A percentile compares a stretch with the other conserved stretches of the same genome.
Evolutionary conservation across 64 coral and sea anemone genomes (phyloP).

Genomic region (Trachythela sp.): DNA sequence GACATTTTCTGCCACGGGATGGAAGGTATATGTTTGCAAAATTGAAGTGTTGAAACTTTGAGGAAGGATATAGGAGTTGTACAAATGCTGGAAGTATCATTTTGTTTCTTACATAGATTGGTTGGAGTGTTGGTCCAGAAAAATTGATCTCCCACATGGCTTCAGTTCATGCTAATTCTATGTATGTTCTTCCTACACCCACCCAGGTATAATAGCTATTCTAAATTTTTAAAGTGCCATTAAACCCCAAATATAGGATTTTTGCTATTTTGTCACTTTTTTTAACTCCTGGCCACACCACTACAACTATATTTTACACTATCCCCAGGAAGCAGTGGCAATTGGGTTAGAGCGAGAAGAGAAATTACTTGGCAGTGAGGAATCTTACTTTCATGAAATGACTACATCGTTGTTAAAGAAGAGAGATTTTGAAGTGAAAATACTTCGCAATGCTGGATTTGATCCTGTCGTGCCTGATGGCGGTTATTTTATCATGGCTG

Average conservation of each 20-base stretch:
- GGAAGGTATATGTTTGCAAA: slow-evolving; percentile 60
- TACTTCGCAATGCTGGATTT: slow-evolving; percentile 78
- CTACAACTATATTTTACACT: no score
- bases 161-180: slow-evolving; percentile 54
- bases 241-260: no score
- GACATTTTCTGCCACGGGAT: slow-evolving; percentile 81
- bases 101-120: slow-evolving; percentile 54
- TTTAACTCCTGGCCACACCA: no score
- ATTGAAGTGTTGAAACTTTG: background rate
- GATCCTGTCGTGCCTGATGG: slow-evolving; percentile 80
- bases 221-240: no score
- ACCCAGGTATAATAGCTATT: slow-evolving; percentile 49
- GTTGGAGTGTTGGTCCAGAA: slow-evolving; percentile 67
- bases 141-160: slow-evolving; percentile 67
- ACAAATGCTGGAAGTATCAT: background rate
- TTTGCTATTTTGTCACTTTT: background rate
- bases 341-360: slow-evolving; percentile 74
- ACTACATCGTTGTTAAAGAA: slow-evolving; percentile 50
- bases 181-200: slow-evolving; percentile 68
- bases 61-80: background rate
- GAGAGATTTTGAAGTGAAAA: slow-evolving; percentile 56
- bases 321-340: slow-evolving; percentile 69
- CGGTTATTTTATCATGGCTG: slow-evolving; percentile 97
- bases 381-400: slow-evolving; percentile 68
- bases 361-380: slow-evolving; percentile 47